A percentile compares a stretch with the other conserved stretches of the same genome.
Conservation (phyloP, 2,888 invertebrate genomes). For the Formica aserva region DNA sequence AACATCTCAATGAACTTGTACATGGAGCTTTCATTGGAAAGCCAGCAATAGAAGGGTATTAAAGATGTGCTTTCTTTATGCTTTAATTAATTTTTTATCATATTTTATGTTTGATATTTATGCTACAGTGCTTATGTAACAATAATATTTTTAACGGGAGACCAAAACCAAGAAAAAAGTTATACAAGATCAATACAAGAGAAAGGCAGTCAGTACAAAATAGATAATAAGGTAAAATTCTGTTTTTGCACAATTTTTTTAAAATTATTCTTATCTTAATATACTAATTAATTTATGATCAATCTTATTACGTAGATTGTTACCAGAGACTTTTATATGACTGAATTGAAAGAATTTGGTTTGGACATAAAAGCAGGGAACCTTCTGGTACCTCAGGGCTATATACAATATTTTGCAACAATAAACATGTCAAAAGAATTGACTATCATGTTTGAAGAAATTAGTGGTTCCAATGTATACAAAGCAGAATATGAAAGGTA, state of each 20-base stretch:
- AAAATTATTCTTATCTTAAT: conserved; percentile 4
- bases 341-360: conserved; percentile 88
- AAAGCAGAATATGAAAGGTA: conserved; percentile 95
- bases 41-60: conserved; percentile 92
- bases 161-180: conserved; percentile 90
- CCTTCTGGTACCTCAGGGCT: conserved; percentile 98
- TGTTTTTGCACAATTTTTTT: neutral
- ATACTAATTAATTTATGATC: conserved; percentile 13
- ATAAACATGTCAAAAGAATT: conserved; percentile 99
- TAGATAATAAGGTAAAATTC: conserved; percentile 91
- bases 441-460: conserved; percentile 97
- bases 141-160: conserved; percentile 94
- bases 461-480: conserved; percentile 96
- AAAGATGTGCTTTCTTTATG: conserved; percentile 6
- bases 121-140: conserved; percentile 93
- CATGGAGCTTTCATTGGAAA: conserved; percentile 97
- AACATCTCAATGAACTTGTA: conserved; percentile 95
- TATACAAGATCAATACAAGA: conserved; percentile 95
- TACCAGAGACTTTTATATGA: conserved; percentile 49
- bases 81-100: conserved; percentile 4
- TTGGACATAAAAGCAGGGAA: conserved; percentile 99
- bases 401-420: conserved; percentile 96
- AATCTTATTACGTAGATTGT: conserved; percentile 26
- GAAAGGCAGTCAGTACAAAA: conserved; percentile 94
- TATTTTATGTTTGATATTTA: conserved; percentile 13